Evolutionary conservation across 2,888 invertebrate species (phyloP), one percentile per base, ranked within the genome.

Genomic region (Saturnia japonica): DNA sequence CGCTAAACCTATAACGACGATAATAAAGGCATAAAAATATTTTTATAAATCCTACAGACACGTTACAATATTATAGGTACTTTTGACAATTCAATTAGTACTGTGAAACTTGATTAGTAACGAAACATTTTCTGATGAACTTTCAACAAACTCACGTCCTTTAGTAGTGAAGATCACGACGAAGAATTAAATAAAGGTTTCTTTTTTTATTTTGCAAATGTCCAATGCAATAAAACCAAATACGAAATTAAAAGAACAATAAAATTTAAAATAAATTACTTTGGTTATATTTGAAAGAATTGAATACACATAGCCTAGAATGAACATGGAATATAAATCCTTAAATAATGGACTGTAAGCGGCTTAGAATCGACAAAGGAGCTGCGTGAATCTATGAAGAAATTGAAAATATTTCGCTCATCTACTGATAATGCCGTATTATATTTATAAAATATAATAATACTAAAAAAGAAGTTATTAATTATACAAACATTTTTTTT

Each of bases 271-370:
- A 28, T 3, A 28, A 9, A 28, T 28, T 1, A 12, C 64, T 40
- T 8, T 40, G 4, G 19, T 40, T 16, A 40, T 64, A 40, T 64
- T 64, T 40, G 12, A 64, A n/a, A 40, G n/a, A 64, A 64, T 64
- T n/a, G 19, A 42, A 70, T 70, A 51, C 66, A 66, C 42, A 42
- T 64, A 54, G 42, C 43, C 8, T 40, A 70, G 40, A 43, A 54
- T 71, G 66, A 70, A 71, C 70, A 43, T 28, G 67, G 70, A 69
- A 69, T 22, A 68, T 68, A 80, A 82, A 83, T 82, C 82, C 82
- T 76, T 76, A 83, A 84, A 82, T 85, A 85, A 85, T 83, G 80
- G 83, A 77, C 81, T 74, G 64, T 84, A 84, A 84, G 82, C 82
- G 73, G 69, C 82, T 84, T 83, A 81, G 70, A 67, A 72, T 72